phyloP scores from a whole-genome alignment of 1,140 invertebrate genomes.

The Fragariocoptes setiger region DNA sequence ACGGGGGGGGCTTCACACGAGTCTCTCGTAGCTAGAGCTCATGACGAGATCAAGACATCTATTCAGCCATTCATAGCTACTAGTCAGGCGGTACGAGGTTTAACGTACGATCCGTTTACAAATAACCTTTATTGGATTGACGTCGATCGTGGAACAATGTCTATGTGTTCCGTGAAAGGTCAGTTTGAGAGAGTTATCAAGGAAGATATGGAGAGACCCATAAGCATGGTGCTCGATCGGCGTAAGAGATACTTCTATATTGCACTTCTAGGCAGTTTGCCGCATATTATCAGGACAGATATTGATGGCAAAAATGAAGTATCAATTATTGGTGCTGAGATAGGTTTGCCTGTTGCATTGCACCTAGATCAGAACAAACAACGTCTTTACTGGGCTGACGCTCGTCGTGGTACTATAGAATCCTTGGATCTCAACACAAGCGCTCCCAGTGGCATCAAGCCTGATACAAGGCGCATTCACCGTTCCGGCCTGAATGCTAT shows the following conservation, averaged over 20 bases:
- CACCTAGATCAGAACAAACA: constrained; percentile 4
- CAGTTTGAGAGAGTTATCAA: constrained; percentile 13
- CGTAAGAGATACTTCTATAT: constrained; percentile 9
- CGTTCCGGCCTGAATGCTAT: neutral
- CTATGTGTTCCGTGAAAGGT: constrained; percentile 17
- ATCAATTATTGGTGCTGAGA: neutral
- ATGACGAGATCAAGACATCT: neutral
- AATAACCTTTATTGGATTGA: constrained; percentile 22
- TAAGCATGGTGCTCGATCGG: constrained; percentile 7
- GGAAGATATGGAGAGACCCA: constrained; percentile 7
- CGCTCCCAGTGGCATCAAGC: neutral
- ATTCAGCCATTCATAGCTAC: neutral
- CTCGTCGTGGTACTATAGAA: constrained; percentile 6
- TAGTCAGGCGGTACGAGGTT: constrained; percentile 10
- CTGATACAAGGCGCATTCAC: neutral
- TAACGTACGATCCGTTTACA: constrained; percentile 20
- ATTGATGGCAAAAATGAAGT: constrained; percentile 10
- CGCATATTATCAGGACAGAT: constrained; percentile 6
- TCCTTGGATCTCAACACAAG: constrained; percentile 4
- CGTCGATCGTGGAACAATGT: constrained; percentile 15
- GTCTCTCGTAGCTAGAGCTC: neutral
- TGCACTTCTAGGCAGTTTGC: constrained; percentile 4
- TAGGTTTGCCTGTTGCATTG: constrained; percentile 5
- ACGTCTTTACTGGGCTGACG: constrained; percentile 11
- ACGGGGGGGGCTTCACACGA: too few relatives aligned